Percentiles rank a stretch among this genome's conserved stretches.
Conservation (phyloP, 1,140 invertebrate species). For the Contarinia nasturtii region DNA sequence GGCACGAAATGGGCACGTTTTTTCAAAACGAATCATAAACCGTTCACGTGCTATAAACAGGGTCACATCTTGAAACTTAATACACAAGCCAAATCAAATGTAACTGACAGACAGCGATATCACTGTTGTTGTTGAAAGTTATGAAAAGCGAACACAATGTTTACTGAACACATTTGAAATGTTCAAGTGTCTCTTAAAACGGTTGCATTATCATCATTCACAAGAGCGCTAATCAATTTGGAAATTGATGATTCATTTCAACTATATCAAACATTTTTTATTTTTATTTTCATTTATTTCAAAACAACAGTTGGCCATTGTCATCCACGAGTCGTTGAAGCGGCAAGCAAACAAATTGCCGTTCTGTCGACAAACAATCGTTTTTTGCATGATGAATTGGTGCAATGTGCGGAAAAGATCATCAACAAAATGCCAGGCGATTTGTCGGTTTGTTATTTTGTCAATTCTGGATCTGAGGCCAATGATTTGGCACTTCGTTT, state of each 20-base stretch:
- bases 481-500: slow-evolving; percentile 92
- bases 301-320: slow-evolving; percentile 75
- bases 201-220: too few relatives aligned
- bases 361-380: slow-evolving; percentile 83
- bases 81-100: neutral
- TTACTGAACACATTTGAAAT: too few relatives aligned
- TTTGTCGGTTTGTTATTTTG: slow-evolving; percentile 87
- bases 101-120: too few relatives aligned
- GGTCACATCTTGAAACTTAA: neutral
- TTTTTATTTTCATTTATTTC: slow-evolving; percentile 11
- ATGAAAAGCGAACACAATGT: too few relatives aligned
- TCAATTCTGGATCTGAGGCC: slow-evolving; percentile 98
- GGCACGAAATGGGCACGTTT: too few relatives aligned
- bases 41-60: slow-evolving; percentile 1
- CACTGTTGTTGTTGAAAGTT: too few relatives aligned
- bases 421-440: slow-evolving; percentile 55
- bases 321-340: slow-evolving; percentile 80
- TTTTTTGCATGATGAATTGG: slow-evolving; percentile 89
- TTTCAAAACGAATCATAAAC: neutral
- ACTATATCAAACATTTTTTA: neutral
- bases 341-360: slow-evolving; percentile 74
- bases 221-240: too few relatives aligned
- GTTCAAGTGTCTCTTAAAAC: too few relatives aligned
- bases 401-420: slow-evolving; percentile 72
- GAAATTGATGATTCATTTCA: too few relatives aligned